phyloP scores from a whole-genome alignment of 1,140 invertebrate species.

The Calosoma granatense region DNA sequence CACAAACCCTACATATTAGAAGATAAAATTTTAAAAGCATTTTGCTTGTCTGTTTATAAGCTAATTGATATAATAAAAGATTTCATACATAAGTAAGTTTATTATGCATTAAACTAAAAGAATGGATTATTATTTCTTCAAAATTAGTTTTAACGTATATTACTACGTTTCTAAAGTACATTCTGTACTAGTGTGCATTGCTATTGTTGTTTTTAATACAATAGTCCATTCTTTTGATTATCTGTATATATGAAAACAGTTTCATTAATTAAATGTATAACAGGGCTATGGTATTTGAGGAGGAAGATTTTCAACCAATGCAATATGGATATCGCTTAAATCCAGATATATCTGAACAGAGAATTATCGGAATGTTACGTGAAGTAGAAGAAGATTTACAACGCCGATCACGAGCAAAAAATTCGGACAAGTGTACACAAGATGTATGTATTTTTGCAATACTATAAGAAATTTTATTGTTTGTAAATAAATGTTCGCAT shows the following conservation, averaged over 20 bases:
- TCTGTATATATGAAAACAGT: too few relatives aligned
- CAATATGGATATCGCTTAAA: constrained; percentile 83
- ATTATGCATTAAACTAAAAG: neutral
- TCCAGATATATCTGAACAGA: constrained; percentile 70
- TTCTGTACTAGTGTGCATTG: too few relatives aligned
- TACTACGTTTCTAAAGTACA: too few relatives aligned
- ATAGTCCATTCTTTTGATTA: too few relatives aligned
- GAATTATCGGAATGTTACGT: constrained; percentile 70
- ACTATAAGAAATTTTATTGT: too few relatives aligned
- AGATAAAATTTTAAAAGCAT: constrained; percentile 75
- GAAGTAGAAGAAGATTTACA: constrained; percentile 89
- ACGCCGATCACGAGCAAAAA: constrained; percentile 54
- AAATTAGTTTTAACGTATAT: too few relatives aligned
- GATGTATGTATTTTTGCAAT: too few relatives aligned
- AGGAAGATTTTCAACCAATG: constrained; percentile 93
- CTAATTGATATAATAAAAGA: constrained; percentile 85
- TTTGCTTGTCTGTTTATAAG: constrained; percentile 82
- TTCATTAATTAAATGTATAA: too few relatives aligned
- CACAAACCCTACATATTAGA: constrained; percentile 81
- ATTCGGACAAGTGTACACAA: constrained; percentile 36
- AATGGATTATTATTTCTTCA: neutral
- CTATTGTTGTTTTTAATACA: too few relatives aligned
- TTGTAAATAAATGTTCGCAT: constrained; percentile 12
- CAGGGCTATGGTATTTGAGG: constrained; percentile 78
- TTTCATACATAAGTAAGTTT: constrained; percentile 67